phyloP scores from a whole-genome alignment of 2,888 invertebrate genomes.

The Coelopa pilipes region DNA sequence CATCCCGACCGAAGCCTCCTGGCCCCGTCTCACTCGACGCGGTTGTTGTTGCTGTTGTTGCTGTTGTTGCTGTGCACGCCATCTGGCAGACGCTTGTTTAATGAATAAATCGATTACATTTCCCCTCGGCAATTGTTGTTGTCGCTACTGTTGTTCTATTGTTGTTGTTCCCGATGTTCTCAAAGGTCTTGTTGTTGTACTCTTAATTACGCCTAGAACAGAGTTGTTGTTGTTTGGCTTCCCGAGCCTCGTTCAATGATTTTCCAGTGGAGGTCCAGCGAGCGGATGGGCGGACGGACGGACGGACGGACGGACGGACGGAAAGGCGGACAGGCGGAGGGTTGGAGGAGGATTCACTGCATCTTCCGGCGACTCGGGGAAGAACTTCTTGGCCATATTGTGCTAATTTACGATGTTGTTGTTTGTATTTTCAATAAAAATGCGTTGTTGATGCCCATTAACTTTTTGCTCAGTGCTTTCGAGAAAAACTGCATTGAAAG shows the following conservation, averaged over 20 bases:
- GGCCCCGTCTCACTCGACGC: background rate
- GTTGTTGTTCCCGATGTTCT: background rate
- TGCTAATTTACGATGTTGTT: conserved; percentile 20
- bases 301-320: background rate
- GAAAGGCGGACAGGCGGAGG: background rate
- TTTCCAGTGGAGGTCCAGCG: conserved; percentile 7
- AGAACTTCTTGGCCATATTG: conserved; percentile 16
- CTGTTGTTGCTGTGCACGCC: no score
- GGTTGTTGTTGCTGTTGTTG: background rate
- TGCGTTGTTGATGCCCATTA: background rate
- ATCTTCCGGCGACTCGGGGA: conserved; percentile 10
- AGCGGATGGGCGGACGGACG: no score
- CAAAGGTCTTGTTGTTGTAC: no score
- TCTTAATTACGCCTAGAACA: no score
- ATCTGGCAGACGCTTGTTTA: conserved; percentile 22
- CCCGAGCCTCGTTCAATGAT: conserved; percentile 19
- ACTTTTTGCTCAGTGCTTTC: background rate
- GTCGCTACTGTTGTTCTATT: conserved; percentile 1
- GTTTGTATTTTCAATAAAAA: background rate
- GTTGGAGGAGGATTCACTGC: background rate
- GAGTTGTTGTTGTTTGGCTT: conserved; percentile 21
- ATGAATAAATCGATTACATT: conserved; percentile 12
- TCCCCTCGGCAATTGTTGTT: background rate
- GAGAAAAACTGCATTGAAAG: background rate
- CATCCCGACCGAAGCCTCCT: background rate